A percentile compares a stretch with the other conserved stretches of the same genome.
phyloP scores from a whole-genome alignment of 2,888 invertebrate genomes.

The Tuberolachnus salignus region DNA sequence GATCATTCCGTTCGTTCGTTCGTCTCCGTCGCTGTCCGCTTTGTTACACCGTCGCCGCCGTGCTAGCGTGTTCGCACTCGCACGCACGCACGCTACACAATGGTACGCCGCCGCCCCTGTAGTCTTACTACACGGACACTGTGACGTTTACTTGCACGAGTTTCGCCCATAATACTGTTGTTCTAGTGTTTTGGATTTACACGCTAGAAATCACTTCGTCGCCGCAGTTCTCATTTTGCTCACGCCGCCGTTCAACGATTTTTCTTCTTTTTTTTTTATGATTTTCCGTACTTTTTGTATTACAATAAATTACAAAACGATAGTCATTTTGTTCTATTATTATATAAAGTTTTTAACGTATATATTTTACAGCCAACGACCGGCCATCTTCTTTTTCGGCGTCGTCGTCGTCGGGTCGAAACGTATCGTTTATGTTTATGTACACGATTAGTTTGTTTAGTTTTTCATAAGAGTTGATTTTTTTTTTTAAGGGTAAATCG shows the following conservation, averaged over 20 bases:
- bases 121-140: not conserved
- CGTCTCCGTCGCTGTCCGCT: not conserved
- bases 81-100: constrained; percentile 24
- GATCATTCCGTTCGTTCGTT: not conserved
- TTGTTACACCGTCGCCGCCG: not conserved
- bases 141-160: not conserved
- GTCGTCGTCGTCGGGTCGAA: no score
- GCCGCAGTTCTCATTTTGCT: not conserved
- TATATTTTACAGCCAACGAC: constrained; percentile 2
- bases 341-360: not conserved
- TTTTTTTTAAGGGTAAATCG: no score
- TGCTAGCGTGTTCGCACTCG: constrained; percentile 26
- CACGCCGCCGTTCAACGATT: not conserved
- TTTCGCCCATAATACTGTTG: not conserved
- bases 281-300: not conserved
- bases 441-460: no score
- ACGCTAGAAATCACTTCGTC: constrained; percentile 2
- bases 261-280: not conserved
- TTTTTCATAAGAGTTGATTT: no score
- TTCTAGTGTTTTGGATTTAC: not conserved
- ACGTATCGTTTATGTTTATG: no score
- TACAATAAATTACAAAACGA: not conserved
- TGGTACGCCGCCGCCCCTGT: not conserved
- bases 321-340: not conserved
- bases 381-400: no score